These are phyloP conservation scores for Steatornis caripensis DNA, from an alignment of 2,113 vertebrate species.

Conservation along the genomic window DNA sequence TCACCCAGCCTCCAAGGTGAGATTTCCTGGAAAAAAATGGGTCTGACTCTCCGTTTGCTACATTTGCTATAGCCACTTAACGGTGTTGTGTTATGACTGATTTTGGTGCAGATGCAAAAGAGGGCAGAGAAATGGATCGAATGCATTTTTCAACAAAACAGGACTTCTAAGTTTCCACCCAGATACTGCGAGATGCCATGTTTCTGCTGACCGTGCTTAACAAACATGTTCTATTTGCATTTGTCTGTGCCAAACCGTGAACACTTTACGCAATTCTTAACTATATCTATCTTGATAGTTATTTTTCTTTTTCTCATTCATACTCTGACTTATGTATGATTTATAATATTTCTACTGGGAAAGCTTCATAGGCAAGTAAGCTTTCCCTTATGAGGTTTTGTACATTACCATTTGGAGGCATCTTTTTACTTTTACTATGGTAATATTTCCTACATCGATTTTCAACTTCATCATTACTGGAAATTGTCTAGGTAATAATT, in stretches of 20 bases:
- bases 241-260: slow-evolving; percentile 1
- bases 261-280: slow-evolving; percentile 4
- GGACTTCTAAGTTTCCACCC: not conserved
- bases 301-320: slow-evolving; percentile 28
- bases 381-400: not conserved
- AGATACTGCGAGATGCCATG: not conserved
- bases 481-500: slow-evolving; percentile 35
- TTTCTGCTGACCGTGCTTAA: not conserved
- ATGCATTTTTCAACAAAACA: not conserved
- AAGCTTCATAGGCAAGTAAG: slow-evolving; percentile 17
- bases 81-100: not conserved
- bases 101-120: not conserved
- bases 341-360: slow-evolving; percentile 33
- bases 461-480: slow-evolving; percentile 23
- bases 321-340: slow-evolving; percentile 35
- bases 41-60: not conserved
- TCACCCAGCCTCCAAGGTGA: not conserved
- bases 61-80: not conserved
- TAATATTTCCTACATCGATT: slow-evolving; percentile 53
- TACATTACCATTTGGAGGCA: not conserved
- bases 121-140: not conserved
- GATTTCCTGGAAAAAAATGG: not conserved
- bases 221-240: not conserved
- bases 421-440: slow-evolving; percentile 15
- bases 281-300: not conserved